These are phyloP conservation scores for Archaeoteleia sp. DNA, from an alignment of 2,888 invertebrate species.

Conservation along the genomic window DNA sequence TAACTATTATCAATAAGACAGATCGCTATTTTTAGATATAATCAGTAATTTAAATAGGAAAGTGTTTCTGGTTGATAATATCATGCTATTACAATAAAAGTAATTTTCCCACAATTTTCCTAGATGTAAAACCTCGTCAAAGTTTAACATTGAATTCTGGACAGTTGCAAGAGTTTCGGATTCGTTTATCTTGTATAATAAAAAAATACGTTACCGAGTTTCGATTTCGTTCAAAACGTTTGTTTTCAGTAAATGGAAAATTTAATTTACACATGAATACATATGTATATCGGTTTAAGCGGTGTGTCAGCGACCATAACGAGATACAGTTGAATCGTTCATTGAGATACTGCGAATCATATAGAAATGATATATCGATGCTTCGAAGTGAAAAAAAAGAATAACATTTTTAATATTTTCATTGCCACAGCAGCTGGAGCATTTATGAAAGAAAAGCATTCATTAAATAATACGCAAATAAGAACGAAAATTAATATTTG, in stretches of 20 bases:
- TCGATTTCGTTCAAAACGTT: conserved; percentile 29
- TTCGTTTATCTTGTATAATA: conserved; percentile 10
- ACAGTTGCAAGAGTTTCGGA: conserved; percentile 8
- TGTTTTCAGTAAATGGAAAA: conserved; percentile 41
- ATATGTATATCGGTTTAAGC: conserved; percentile 20
- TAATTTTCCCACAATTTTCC: background rate
- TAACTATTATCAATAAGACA: too few relatives aligned
- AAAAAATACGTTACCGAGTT: conserved; percentile 18
- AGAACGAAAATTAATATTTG: too few relatives aligned
- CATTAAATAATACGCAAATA: too few relatives aligned
- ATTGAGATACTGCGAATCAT: conserved; percentile 34
- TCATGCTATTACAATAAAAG: too few relatives aligned
- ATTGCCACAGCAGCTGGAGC: too few relatives aligned
- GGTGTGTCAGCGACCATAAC: conserved; percentile 34
- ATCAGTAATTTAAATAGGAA: too few relatives aligned
- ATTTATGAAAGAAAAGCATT: too few relatives aligned
- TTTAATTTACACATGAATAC: conserved; percentile 35
- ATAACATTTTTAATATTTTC: conserved; percentile 17
- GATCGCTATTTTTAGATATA: too few relatives aligned
- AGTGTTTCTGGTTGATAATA: too few relatives aligned
- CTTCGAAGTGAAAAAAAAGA: conserved; percentile 38
- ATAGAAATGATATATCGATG: conserved; percentile 40
- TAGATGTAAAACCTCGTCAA: background rate
- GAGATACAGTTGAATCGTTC: conserved; percentile 27
- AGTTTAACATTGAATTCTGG: conserved; percentile 1